phyloP scores from a whole-genome alignment of 2,797 vertebrate genomes.

The Paedocypris micromegethes region DNA sequence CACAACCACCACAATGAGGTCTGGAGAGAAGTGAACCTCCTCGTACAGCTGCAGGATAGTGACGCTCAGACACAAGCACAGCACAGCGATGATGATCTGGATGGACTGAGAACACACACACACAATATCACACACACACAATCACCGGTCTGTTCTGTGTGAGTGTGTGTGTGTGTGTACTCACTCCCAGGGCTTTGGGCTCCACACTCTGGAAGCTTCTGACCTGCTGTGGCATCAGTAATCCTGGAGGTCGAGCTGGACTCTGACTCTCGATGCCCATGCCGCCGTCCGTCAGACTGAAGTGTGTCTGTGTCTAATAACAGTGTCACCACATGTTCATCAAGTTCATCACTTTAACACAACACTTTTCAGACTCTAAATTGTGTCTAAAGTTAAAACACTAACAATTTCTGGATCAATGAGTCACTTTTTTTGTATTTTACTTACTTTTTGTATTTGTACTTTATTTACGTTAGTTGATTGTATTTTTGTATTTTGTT shows the following conservation, averaged over 20 bases:
- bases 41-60: constrained; percentile 70
- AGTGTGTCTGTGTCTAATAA: background rate
- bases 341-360: no score
- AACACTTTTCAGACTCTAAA: no score
- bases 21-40: constrained; percentile 69
- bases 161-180: constrained; percentile 14
- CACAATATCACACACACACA: no score
- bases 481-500: no score
- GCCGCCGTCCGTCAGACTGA: constrained; percentile 27
- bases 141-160: no score
- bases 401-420: no score
- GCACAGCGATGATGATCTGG: constrained; percentile 68
- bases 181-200: constrained; percentile 74
- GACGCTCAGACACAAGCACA: constrained; percentile 70
- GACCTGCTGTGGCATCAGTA: constrained; percentile 60
- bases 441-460: no score
- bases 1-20: constrained; percentile 65
- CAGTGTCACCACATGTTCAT: background rate
- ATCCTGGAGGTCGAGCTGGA: constrained; percentile 40
- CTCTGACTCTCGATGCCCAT: constrained; percentile 65
- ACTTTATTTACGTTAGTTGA: no score
- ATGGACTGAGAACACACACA: constrained; percentile 60
- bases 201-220: constrained; percentile 68
- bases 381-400: no score
- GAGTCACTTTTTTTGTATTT: no score